Conservation (phyloP, 2,888 invertebrate genomes). For the Aethes cnicana region DNA sequence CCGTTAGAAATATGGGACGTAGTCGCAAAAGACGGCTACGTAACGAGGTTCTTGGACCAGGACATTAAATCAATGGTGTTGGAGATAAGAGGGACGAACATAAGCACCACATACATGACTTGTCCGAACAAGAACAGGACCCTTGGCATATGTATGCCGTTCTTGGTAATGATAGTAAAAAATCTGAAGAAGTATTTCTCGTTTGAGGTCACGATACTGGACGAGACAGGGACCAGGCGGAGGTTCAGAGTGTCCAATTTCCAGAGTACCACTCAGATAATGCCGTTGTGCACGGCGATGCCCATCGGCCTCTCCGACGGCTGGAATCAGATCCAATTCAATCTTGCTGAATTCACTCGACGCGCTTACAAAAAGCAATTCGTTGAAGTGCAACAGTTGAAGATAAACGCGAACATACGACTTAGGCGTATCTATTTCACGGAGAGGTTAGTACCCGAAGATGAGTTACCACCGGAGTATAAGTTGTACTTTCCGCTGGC, state of each 20-base stretch:
- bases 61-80: constrained; percentile 98
- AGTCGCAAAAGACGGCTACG: constrained; percentile 96
- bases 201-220: constrained; percentile 93
- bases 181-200: constrained; percentile 99
- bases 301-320: constrained; percentile 96
- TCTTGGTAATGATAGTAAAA: constrained; percentile 97
- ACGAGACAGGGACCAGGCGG: constrained; percentile 96
- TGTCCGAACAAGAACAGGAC: constrained; percentile 95
- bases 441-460: constrained; percentile 93
- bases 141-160: constrained; percentile 97
- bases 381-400: constrained; percentile 93
- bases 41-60: constrained; percentile 96
- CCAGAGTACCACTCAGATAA: constrained; percentile 89
- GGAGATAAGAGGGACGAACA: constrained; percentile 97
- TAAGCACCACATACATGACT: constrained; percentile 96
- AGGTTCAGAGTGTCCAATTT: constrained; percentile 98
- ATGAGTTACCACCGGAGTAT: constrained; percentile 96
- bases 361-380: constrained; percentile 98
- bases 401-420: constrained; percentile 98
- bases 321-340: constrained; percentile 96
- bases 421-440: constrained; percentile 96
- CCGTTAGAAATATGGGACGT: constrained; percentile 83
- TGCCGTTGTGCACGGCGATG: constrained; percentile 98
- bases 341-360: constrained; percentile 97
- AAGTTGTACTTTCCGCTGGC: constrained; percentile 89